Conservation (phyloP, 2,888 invertebrate genomes). For the Athalia circularis region DNA sequence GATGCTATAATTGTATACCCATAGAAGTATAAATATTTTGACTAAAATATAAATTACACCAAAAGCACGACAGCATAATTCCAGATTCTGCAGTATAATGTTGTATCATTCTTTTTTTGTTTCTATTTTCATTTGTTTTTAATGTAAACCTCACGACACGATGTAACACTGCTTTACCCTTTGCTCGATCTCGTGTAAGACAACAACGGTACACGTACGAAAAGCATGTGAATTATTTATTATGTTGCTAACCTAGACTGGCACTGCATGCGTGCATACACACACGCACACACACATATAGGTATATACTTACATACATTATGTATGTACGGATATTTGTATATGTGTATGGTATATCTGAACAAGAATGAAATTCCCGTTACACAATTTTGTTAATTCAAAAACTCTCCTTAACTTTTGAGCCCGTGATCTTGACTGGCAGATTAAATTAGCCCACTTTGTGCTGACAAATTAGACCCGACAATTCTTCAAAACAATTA, state of each 20-base stretch:
- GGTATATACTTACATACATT: neutral
- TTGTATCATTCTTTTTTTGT: neutral
- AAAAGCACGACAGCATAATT: no score
- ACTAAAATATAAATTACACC: no score
- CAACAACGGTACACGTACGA: conserved; percentile 1
- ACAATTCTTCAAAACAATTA: neutral
- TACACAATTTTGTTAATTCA: conserved; percentile 41
- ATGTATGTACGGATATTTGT: neutral
- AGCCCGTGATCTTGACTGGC: neutral
- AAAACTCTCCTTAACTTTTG: conserved; percentile 12
- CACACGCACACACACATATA: no score
- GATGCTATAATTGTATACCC: no score
- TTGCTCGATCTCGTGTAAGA: neutral
- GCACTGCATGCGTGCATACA: no score
- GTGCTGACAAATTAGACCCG: conserved; percentile 17
- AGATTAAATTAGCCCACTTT: conserved; percentile 25
- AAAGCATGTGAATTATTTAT: conserved; percentile 35
- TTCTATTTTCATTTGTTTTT: neutral
- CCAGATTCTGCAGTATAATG: no score
- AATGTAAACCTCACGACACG: neutral
- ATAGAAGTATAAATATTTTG: no score
- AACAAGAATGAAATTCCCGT: conserved; percentile 3
- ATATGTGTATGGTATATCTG: no score
- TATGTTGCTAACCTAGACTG: no score
- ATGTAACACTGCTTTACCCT: conserved; percentile 26